Evolutionary conservation across 2,113 vertebrate genomes (phyloP), one percentile per base, ranked within the genome.

Genomic region (Corydoras sp.): DNA sequence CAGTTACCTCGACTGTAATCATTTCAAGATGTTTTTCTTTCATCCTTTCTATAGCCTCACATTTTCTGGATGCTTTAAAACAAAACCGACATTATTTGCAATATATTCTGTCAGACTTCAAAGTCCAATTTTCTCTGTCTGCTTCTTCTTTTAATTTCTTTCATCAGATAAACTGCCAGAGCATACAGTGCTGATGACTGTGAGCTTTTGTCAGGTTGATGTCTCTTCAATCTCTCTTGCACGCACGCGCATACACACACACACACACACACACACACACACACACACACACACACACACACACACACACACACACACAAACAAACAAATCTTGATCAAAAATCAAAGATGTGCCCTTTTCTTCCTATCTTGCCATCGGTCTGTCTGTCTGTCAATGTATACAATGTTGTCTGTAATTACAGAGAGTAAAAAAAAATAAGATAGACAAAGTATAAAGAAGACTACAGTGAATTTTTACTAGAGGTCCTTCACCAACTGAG

Each of bases 21-120:
- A 76, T 68, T 89, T 88, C 86, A 88, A 88, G 82, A 89, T 88
- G 86, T 86, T 83, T 29, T 64, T 76, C 68, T 68, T 68, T 71
- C 49, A 43, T 43, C 7, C 2, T 43, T 43, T 43, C 35, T 43
- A 43, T 58, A 78, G 72, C 63, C 64, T 82, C 18, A 10, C 80
- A 80, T 85, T 61, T 78, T 62, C 64, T 32, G 55, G 60, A 77
- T 68, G 77, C 73, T 75, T 67, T 77, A 83, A 81, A 78, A 77
- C 73, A 73, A 74, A 76, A 65, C 75, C 80, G 83, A 82, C 81
- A 85, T 77, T 85, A 81, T 76, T 85, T 73, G 79, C 82, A 82
- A 78, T 84, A 81, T 88, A 85, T 87, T 83, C 77, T 79, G 78
- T 69, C 79, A 61, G 11, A 58, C 80, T 84, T 79, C 72, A 81